Evolutionary conservation across 1,140 invertebrate species (phyloP), one percentile per base, ranked within the genome.

Genomic region (Bilobella aurantiaca): DNA sequence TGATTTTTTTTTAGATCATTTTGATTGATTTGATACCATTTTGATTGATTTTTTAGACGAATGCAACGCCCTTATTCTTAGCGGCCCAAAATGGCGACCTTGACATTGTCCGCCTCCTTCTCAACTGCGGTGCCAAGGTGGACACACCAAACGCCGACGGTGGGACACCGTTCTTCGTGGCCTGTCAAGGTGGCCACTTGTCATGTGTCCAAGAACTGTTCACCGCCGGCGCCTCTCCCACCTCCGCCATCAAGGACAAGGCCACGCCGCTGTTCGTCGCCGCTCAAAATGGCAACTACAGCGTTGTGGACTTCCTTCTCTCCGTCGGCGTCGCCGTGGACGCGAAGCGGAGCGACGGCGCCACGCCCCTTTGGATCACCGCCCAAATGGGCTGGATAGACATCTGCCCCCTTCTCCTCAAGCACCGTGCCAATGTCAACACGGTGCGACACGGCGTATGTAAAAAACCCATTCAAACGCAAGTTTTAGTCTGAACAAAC

Each of bases 281-380:
- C 1, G 85, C 90, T 0, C 88, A 94, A 77, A 93, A 94, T 79
- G 91, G 91, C 0, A 90, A 96, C 78, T 82, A 85, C 31, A 84
- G 86, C 27, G 86, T 90, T 64, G 78, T 89, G 25, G 78, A 83
- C 21, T 79, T 85, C 67, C 79, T 94, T 21, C 75, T 93, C 56
- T 77, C 82, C 25, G 82, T 83, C 29, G 86, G 86, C 64, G 89
- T 87, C 3, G 79, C 82, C 65, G 82, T 85, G 32, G 88, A 93
- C 75, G 78, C 80, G 0, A 79, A 82, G 65, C 80, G 90, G 68
- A 83, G 82, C 56, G 93, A 96, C 79, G 86, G 89, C 63, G 90
- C 91, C 61, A 89, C 90, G 14, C 86, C 93, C 32, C 82, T 96
- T 46, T 96, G 91, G 91, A 95, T 96, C 73, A 87, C 91, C 2